A percentile compares a stretch with the other conserved stretches of the same genome.
Conservation (phyloP, 2,113 vertebrate species). For the Heliornis fulica region DNA sequence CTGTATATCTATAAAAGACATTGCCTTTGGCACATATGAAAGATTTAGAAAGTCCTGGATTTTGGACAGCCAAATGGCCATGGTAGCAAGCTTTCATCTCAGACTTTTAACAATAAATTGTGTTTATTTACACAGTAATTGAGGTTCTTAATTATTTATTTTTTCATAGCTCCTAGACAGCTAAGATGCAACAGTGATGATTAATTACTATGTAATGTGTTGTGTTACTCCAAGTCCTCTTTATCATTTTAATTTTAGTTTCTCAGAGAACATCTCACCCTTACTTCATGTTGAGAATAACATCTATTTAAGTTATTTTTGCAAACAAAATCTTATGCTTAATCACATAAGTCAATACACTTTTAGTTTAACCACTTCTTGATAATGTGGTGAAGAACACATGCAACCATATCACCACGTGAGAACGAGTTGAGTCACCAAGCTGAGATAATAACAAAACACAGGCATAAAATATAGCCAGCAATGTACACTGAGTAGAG, state of each 20-base stretch:
- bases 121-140: not conserved
- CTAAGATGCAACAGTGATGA: not conserved
- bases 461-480: not conserved
- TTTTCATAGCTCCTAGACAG: not conserved
- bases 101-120: conserved; percentile 10
- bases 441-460: not conserved
- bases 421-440: not conserved
- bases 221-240: not conserved
- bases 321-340: not conserved
- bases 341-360: not conserved
- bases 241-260: not conserved
- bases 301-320: not conserved
- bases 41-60: not conserved
- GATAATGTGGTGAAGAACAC: not conserved
- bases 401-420: not conserved
- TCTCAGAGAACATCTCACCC: not conserved
- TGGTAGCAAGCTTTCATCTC: not conserved
- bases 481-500: not conserved
- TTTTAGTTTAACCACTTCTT: not conserved
- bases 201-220: not conserved
- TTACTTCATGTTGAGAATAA: not conserved
- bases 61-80: not conserved
- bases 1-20: not conserved
- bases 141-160: not conserved
- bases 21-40: not conserved